Percentiles rank a stretch among this genome's conserved stretches.
phyloP scores from a whole-genome alignment of 37 sponge, comb jelly and placozoan species.

The Cliona cf. orientalis region DNA sequence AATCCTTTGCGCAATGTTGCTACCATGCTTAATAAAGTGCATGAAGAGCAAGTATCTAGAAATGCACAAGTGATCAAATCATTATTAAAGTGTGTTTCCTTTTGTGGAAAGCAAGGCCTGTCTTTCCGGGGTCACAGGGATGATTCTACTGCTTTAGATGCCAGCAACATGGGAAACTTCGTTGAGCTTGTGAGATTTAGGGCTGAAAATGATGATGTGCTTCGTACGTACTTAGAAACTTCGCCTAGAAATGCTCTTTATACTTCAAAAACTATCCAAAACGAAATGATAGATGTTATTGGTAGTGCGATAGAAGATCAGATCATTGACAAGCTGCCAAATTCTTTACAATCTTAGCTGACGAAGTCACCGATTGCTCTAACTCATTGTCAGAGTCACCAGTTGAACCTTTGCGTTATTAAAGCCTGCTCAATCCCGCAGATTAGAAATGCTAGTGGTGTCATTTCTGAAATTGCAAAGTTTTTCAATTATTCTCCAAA shows the following conservation, averaged over 20 bases:
- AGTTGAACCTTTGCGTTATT: conserved; percentile 43
- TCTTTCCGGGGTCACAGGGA: conserved; percentile 40
- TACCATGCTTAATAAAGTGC: conserved; percentile 20
- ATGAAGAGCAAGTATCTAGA: conserved; percentile 9
- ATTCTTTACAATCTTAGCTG: conserved; percentile 27
- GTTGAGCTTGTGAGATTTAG: conserved; percentile 23
- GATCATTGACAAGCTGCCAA: background rate
- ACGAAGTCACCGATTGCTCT: conserved; percentile 21
- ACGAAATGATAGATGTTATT: conserved; percentile 19
- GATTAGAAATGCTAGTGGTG: conserved; percentile 19
- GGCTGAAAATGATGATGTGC: conserved; percentile 37
- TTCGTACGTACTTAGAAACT: conserved; percentile 21
- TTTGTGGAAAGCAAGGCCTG: conserved; percentile 47
- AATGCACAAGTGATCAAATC: conserved; percentile 30
- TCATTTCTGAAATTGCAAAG: conserved; percentile 47
- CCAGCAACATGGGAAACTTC: conserved; percentile 27
- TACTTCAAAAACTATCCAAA: conserved; percentile 18
- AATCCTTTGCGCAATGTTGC: conserved; percentile 34
- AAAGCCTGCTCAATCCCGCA: conserved; percentile 42
- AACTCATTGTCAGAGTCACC: conserved; percentile 50
- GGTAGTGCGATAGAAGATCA: conserved; percentile 6
- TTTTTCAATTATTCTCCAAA: conserved; percentile 69
- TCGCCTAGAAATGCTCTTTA: conserved; percentile 31
- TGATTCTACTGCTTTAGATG: conserved; percentile 22
- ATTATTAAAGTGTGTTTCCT: conserved; percentile 26